Evolutionary conservation across 2,797 vertebrate species (phyloP), one percentile per base, ranked within the genome.

Genomic region (Sebastolobus alascanus): DNA sequence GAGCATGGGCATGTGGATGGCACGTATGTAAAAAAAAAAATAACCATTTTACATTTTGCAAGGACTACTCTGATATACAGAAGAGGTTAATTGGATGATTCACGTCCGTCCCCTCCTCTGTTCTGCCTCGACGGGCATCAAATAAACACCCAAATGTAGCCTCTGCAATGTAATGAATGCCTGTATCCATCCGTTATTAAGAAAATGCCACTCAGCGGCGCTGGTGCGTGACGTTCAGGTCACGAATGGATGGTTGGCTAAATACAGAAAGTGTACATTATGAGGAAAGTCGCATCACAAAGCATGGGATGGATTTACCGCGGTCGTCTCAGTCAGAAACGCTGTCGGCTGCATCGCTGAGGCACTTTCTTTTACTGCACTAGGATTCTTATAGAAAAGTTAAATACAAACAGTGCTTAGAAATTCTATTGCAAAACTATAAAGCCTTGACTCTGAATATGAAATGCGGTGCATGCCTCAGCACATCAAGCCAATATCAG

Each of bases 181-280:
- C 85, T 88, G 85, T 76, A 83, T 91, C 89, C 88, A 90, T 87
- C 90, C 92, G 86, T 84, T 87, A 93, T 91, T 87, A 92, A 88
- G 89, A 77, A 92, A 92, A 90, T 80, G 89, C 74, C 87, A 90
- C 84, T 88, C 87, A 90, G 59, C 54, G 9, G 82, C 90, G 66
- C 35, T 54, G 66, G 84, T 63, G 89, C 90, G 67, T 89, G 86
- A 87, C 81, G 13, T 76, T 77, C 65, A 74, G 71, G 81, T 75
- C 87, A 69, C 68, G 80, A 90, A 74, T 83, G 82, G 74, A 74
- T 84, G 82, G 72, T 66, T 83, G 80, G 73, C 84, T 86, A 85
- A 90, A 87, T 73, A 71, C 79, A 77, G 31, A 85, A 73, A 82
- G 64, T n/a, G 76, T 63, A 79, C 63, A 54, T 76, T 25, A 61